Percentiles rank a stretch among this genome's conserved stretches.
Conservation (phyloP, 2,113 vertebrate species). For the Microtus ochrogaster region DNA sequence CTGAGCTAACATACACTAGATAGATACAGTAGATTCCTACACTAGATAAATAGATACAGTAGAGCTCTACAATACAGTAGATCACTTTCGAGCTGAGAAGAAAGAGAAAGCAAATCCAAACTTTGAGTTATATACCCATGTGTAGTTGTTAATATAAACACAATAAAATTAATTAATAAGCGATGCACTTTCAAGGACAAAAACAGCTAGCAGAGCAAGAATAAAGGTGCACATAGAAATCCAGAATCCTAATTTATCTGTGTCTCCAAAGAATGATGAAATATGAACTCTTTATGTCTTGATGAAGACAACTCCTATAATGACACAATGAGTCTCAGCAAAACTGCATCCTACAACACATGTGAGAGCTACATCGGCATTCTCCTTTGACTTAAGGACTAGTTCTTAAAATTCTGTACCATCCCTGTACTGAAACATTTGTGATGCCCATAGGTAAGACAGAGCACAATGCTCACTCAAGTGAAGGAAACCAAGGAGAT, state of each 20-base stretch:
- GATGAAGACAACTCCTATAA: slow-evolving; percentile 1
- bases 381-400: not conserved
- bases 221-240: not conserved
- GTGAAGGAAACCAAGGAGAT: not conserved
- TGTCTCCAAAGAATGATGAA: slow-evolving; percentile 1
- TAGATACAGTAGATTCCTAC: not conserved
- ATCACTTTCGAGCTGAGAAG: not conserved
- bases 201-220: not conserved
- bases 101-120: not conserved
- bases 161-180: not conserved
- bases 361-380: not conserved
- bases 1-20: not conserved
- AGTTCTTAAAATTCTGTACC: not conserved
- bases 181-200: not conserved
- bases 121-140: not conserved
- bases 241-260: not conserved
- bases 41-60: not conserved
- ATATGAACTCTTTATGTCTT: not conserved
- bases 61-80: not conserved
- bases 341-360: not conserved
- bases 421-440: not conserved
- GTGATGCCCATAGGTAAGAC: not conserved
- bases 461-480: not conserved
- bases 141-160: not conserved
- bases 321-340: not conserved